Conservation (phyloP, 2,113 vertebrate species). For the Hemibagrus wyckioides region DNA sequence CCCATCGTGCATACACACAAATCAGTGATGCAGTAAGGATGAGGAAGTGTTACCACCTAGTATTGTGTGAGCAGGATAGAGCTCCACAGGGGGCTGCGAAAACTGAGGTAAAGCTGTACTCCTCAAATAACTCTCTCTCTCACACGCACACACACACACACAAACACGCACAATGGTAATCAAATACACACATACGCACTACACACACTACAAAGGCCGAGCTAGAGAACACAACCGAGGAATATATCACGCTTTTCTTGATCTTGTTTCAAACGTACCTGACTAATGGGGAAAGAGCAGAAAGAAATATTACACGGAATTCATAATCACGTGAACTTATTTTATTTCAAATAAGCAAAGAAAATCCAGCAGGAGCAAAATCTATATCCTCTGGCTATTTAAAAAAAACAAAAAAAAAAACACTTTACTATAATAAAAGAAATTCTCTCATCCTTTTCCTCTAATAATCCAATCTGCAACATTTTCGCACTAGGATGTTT, state of each 20-base stretch:
- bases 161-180: slow-evolving; percentile 28
- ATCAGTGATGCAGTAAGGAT: slow-evolving; percentile 51
- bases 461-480: not conserved
- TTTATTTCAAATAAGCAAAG: slow-evolving; percentile 2
- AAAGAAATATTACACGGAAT: not conserved
- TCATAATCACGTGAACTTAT: not conserved
- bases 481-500: slow-evolving; percentile 14
- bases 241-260: not conserved
- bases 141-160: slow-evolving; percentile 49
- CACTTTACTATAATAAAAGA: slow-evolving; percentile 1
- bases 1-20: slow-evolving; percentile 40
- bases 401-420: not conserved
- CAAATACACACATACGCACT: slow-evolving; percentile 34
- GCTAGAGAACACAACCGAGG: slow-evolving; percentile 1
- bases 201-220: slow-evolving; percentile 2
- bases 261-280: slow-evolving; percentile 17
- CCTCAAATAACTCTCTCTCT: slow-evolving; percentile 41
- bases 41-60: slow-evolving; percentile 57
- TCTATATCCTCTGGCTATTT: not conserved
- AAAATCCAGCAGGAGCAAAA: slow-evolving; percentile 11
- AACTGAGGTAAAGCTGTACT: slow-evolving; percentile 38
- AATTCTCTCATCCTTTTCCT: not conserved
- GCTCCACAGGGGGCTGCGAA: slow-evolving; percentile 51
- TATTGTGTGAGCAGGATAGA: slow-evolving; percentile 61
- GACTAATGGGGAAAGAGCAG: not conserved